Percentiles rank a stretch among this genome's conserved stretches.
phyloP scores from a whole-genome alignment of 1,140 invertebrate genomes.

The Lepidurus apus region DNA sequence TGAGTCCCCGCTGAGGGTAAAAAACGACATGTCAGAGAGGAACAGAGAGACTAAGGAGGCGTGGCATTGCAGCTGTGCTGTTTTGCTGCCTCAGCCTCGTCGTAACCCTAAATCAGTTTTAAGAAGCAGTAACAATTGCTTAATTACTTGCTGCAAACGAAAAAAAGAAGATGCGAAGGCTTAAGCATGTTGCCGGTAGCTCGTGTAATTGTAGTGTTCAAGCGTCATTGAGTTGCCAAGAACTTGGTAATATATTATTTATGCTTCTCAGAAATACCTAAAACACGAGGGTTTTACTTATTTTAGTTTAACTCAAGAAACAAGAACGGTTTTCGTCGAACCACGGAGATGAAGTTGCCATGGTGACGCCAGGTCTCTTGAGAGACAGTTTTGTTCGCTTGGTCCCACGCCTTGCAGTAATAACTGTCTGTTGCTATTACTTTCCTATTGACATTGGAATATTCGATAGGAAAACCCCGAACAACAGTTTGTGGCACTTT shows the following conservation, averaged over 20 bases:
- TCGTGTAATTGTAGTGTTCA: neutral
- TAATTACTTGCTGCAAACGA: neutral
- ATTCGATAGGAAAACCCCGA: neutral
- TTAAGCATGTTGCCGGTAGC: neutral
- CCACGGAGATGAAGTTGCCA: slow-evolving; percentile 11
- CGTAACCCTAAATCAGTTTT: neutral
- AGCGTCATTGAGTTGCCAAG: neutral
- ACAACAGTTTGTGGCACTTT: no score
- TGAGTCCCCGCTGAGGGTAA: neutral
- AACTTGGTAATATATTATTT: neutral
- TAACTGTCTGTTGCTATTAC: neutral
- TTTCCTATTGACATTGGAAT: neutral
- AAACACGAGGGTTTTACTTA: neutral
- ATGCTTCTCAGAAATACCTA: neutral
- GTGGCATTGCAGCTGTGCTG: neutral
- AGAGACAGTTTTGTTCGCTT: slow-evolving; percentile 10
- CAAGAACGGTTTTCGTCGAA: neutral
- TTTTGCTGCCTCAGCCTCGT: neutral
- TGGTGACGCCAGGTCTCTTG: neutral
- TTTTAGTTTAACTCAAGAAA: neutral
- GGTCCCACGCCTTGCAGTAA: neutral
- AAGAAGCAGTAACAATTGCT: no score
- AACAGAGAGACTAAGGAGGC: neutral
- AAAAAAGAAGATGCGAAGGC: neutral
- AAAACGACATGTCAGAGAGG: neutral